Base-by-base conservation (phyloP, 2,113 vertebrate species). In the Pampusana beccarii region DNA sequence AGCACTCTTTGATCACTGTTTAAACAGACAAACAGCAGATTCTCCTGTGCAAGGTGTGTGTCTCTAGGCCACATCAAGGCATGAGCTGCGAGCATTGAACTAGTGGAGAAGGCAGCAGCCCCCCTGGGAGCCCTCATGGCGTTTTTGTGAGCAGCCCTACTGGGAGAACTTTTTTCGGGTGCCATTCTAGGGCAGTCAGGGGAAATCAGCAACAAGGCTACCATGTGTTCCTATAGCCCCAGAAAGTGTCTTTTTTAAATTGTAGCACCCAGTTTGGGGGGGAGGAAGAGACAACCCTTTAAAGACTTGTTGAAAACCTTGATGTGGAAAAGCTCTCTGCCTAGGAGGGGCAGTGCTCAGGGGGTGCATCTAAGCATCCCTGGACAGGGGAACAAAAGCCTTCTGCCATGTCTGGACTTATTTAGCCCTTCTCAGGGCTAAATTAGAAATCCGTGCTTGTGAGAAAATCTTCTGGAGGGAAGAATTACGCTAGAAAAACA, bases 31-130 rank as follows among this genome's bases (percentile, higher is more conserved):
- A 67, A 26, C 28, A 65, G 57, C 65, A 58, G 73, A 23, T 71
- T 74, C 21, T 71, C 53, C 38, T 1, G 0, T 33, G 33, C 34
- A 10, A 29, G 15, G 11, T 0, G 2, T 14, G 18, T 61, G 77
- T 80, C 58, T 34, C 17, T 7, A 51, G 80, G 28, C 31, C 31
- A 7, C 4, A 1, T 34, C 50, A 77, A 78, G 54, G 72, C 66
- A 62, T 0, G 0, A 58, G 16, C 6, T 54, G 42, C 5, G 48
- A 31, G 25, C 62, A 8, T 17, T 3, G 5, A 67, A 24, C 24
- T 4, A 5, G 25, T 2, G 1, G 38, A 67, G 74, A 51, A 56
- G 29, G 34, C 71, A 80, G 28, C 46, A 54, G 31, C 56, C 16
- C 58, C 60, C 42, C 46, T 26, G 51, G 31, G 36, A 74, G 18